Conservation (phyloP, 2,888 invertebrate species). For the Drosophila nr. perissopoda region DNA sequence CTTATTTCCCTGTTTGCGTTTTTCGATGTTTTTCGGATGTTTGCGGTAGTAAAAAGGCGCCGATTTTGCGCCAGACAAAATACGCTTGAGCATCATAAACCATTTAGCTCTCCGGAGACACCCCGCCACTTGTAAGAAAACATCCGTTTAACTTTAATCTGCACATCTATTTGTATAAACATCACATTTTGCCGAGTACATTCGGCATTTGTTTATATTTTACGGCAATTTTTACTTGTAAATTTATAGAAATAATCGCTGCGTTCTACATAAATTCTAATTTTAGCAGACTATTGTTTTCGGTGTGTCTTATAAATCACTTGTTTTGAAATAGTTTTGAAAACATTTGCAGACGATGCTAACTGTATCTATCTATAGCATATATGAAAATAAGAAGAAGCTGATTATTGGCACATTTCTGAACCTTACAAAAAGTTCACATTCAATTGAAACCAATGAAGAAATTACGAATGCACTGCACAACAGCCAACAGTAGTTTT, state of each 20-base stretch:
- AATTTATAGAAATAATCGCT: neutral
- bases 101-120: constrained; percentile 38
- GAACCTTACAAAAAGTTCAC: constrained; percentile 37
- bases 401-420: constrained; percentile 1
- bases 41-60: constrained; percentile 41
- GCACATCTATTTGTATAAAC: neutral
- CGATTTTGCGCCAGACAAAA: constrained; percentile 50
- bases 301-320: constrained; percentile 44
- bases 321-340: constrained; percentile 11
- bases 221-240: neutral
- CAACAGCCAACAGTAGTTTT: constrained; percentile 38
- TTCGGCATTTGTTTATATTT: neutral
- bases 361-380: neutral
- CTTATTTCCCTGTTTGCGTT: constrained; percentile 20
- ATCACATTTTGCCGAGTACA: neutral
- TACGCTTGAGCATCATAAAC: constrained; percentile 50
- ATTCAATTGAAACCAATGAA: constrained; percentile 72
- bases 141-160: constrained; percentile 9
- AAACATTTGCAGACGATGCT: constrained; percentile 18
- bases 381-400: neutral
- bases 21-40: constrained; percentile 51
- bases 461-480: constrained; percentile 59
- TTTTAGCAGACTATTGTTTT: constrained; percentile 47
- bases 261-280: constrained; percentile 35
- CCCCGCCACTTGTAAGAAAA: constrained; percentile 22